Evolutionary conservation across 2,888 invertebrate species (phyloP).

Genomic region (Ophion costatus): DNA sequence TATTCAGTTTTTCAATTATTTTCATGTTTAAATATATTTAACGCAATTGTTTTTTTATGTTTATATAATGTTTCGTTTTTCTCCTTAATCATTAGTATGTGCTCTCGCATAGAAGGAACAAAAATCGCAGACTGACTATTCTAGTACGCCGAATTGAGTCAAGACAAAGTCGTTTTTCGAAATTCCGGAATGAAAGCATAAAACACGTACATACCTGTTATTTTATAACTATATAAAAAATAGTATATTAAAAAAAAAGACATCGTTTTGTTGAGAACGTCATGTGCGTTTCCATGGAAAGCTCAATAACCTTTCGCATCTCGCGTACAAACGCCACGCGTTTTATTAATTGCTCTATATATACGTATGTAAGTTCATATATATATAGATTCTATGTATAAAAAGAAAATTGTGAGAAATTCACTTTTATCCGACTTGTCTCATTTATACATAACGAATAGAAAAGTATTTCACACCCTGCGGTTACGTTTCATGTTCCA

Average conservation of each 20-base stretch:
- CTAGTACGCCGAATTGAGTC: conserved; percentile 52
- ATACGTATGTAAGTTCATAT: conserved; percentile 33
- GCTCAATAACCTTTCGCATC: conserved; percentile 29
- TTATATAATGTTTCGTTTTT: conserved; percentile 39
- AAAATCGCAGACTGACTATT: conserved; percentile 60
- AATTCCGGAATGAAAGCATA: conserved; percentile 47
- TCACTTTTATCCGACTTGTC: conserved; percentile 36
- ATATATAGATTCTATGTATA: conserved; percentile 23
- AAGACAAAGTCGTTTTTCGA: conserved; percentile 30
- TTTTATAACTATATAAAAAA: conserved; percentile 43
- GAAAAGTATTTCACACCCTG: conserved; percentile 46
- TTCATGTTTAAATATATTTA: conserved; percentile 49
- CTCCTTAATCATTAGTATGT: conserved; percentile 46
- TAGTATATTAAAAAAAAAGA: conserved; percentile 21
- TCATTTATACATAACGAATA: conserved; percentile 31
- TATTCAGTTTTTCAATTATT: conserved; percentile 39
- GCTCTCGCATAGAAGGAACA: conserved; percentile 58
- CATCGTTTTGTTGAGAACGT: conserved; percentile 27
- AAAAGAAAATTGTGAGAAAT: conserved; percentile 31
- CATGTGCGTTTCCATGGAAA: conserved; percentile 22
- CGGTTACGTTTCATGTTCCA: conserved; percentile 26
- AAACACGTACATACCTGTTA: conserved; percentile 59
- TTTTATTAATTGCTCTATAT: conserved; percentile 36
- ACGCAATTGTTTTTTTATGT: conserved; percentile 37
- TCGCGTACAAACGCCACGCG: conserved; percentile 34